Percentiles rank a stretch among this genome's conserved stretches.
phyloP scores from a whole-genome alignment of 1,140 invertebrate species.

The Andricus grossulariae region DNA sequence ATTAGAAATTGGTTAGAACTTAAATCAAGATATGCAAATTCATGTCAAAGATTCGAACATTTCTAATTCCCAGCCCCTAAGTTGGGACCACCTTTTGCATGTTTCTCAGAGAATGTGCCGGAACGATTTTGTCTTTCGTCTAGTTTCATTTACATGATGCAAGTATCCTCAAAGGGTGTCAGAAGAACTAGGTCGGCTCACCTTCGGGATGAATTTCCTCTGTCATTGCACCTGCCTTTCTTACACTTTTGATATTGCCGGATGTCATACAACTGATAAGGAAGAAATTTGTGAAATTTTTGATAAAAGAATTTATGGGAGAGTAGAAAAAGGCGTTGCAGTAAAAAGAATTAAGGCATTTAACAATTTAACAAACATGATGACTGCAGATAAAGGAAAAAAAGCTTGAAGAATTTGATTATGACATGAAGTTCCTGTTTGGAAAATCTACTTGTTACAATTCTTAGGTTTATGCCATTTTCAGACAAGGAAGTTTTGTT shows the following conservation, averaged over 20 bases:
- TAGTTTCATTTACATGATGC: conserved; percentile 30
- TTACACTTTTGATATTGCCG: not conserved
- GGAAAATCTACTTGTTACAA: too few relatives aligned
- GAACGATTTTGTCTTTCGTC: conserved; percentile 2
- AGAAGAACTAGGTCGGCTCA: conserved; percentile 22
- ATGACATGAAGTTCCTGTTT: too few relatives aligned
- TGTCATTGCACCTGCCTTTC: conserved; percentile 9
- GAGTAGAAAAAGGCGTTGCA: not conserved
- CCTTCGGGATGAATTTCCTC: conserved; percentile 1
- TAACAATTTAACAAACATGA: not conserved
- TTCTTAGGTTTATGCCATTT: too few relatives aligned
- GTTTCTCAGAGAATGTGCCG: conserved; percentile 8
- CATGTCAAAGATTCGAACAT: not conserved
- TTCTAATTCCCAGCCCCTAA: conserved; percentile 8
- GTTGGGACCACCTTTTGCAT: conserved; percentile 13
- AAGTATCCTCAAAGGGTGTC: not conserved
- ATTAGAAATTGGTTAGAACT: not conserved
- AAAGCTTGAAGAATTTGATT: too few relatives aligned
- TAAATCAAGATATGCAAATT: not conserved
- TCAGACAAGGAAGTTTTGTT: too few relatives aligned
- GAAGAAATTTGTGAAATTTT: not conserved
- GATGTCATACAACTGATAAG: not conserved
- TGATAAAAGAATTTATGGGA: conserved; percentile 2
- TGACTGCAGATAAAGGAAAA: too few relatives aligned
- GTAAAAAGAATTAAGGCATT: not conserved